Evolutionary conservation across 2,113 vertebrate species (phyloP).

Genomic region (Manacus vitellinus): DNA sequence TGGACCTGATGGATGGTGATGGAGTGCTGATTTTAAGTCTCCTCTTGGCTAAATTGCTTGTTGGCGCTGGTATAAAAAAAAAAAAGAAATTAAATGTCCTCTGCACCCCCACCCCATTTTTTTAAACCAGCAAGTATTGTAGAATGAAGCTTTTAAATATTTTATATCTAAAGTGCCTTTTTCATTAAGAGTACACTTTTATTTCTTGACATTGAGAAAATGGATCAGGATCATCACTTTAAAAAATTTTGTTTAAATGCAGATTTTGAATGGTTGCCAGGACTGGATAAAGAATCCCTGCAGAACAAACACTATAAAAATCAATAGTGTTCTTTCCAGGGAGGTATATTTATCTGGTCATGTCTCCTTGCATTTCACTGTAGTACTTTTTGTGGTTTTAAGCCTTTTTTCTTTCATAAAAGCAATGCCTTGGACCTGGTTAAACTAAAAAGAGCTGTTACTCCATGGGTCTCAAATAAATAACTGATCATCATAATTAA

Average conservation of each 20-base stretch:
- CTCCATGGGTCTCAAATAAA: neutral
- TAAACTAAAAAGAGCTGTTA: neutral
- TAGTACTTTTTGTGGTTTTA: neutral
- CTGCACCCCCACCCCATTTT: neutral
- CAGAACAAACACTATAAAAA: conserved; percentile 50
- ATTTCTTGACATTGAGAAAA: conserved; percentile 45
- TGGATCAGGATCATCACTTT: conserved; percentile 14
- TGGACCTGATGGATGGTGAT: neutral
- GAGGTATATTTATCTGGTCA: conserved; percentile 21
- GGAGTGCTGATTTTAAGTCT: neutral
- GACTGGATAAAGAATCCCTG: conserved; percentile 29
- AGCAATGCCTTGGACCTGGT: accelerated
- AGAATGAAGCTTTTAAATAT: conserved; percentile 31
- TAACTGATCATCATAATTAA: neutral
- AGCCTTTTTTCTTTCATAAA: neutral
- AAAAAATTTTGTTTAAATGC: conserved; percentile 43
- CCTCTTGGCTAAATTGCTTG: neutral
- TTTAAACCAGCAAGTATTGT: conserved; percentile 9
- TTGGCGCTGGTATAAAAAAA: neutral
- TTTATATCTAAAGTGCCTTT: conserved; percentile 52
- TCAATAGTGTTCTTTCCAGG: conserved; percentile 7
- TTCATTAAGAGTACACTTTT: conserved; percentile 41
- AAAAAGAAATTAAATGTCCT: neutral
- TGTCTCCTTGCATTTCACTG: conserved; percentile 12
- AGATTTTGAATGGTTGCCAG: conserved; percentile 49